These are phyloP conservation scores for Eunapius fragilis DNA, from an alignment of 37 sponge, comb jelly and placozoan genomes.

Conservation along the genomic window DNA sequence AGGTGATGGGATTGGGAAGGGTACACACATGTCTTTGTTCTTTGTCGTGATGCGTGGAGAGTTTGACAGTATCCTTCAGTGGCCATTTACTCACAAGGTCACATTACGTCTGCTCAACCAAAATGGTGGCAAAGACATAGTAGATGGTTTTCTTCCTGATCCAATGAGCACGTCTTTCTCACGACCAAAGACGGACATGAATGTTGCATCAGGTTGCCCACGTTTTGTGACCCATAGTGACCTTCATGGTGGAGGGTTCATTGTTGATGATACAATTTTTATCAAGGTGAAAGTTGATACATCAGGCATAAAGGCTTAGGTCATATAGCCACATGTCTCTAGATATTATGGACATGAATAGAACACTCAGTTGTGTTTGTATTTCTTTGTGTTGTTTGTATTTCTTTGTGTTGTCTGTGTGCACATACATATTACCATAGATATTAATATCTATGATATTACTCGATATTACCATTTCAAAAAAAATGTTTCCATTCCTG, in stretches of 20 bases:
- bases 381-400: no score
- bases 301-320: neutral
- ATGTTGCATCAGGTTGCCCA: constrained; percentile 78
- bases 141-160: constrained; percentile 83
- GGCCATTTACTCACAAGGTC: constrained; percentile 80
- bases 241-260: constrained; percentile 49
- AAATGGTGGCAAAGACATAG: constrained; percentile 43
- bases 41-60: constrained; percentile 82
- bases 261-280: constrained; percentile 70
- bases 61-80: constrained; percentile 80
- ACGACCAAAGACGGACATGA: constrained; percentile 79
- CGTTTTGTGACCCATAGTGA: constrained; percentile 51
- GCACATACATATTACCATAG: no score
- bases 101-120: constrained; percentile 81
- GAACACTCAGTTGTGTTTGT: no score
- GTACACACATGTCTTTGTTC: constrained; percentile 76
- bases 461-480: no score
- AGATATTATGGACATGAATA: no score
- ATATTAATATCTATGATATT: no score
- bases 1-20: constrained; percentile 84
- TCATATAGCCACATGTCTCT: no score
- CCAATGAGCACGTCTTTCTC: constrained; percentile 70
- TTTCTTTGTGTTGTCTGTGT: no score
- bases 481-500: no score
- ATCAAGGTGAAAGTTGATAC: constrained; percentile 61